Evolutionary conservation across 2,113 vertebrate genomes (phyloP).

Genomic region (Paraplagusia blochii): DNA sequence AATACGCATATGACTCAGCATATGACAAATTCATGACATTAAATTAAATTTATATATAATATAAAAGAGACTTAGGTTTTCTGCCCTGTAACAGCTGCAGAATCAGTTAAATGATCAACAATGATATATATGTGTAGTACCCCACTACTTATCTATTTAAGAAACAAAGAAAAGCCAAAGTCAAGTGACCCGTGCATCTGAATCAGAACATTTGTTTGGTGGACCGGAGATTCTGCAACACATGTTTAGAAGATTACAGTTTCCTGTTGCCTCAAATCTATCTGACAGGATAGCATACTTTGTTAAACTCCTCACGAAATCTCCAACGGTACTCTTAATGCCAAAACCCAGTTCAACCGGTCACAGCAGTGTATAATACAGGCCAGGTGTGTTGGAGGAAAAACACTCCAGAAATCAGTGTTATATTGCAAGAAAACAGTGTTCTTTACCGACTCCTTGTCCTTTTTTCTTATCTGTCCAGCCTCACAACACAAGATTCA

Average conservation of each 20-base stretch:
- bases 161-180: too few species aligned
- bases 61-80: too few species aligned
- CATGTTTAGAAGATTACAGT: background rate
- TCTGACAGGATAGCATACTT: background rate
- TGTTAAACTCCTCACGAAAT: conserved; percentile 10
- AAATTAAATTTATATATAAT: too few species aligned
- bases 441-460: conserved; percentile 9
- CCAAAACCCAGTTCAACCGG: conserved; percentile 20
- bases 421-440: background rate
- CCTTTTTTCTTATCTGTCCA: too few species aligned
- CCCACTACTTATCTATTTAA: too few species aligned
- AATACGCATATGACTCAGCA: too few species aligned
- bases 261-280: conserved; percentile 9
- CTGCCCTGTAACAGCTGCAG: too few species aligned
- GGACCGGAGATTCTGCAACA: background rate
- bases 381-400: conserved; percentile 5
- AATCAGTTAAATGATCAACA: too few species aligned
- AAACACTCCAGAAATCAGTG: background rate
- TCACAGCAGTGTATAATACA: conserved; percentile 2
- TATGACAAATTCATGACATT: too few species aligned
- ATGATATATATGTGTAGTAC: too few species aligned
- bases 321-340: conserved; percentile 1
- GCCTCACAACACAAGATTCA: too few species aligned
- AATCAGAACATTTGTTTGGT: background rate
- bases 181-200: too few species aligned